Conservation (phyloP, 2,797 vertebrate species). For the Valencia hispanica region DNA sequence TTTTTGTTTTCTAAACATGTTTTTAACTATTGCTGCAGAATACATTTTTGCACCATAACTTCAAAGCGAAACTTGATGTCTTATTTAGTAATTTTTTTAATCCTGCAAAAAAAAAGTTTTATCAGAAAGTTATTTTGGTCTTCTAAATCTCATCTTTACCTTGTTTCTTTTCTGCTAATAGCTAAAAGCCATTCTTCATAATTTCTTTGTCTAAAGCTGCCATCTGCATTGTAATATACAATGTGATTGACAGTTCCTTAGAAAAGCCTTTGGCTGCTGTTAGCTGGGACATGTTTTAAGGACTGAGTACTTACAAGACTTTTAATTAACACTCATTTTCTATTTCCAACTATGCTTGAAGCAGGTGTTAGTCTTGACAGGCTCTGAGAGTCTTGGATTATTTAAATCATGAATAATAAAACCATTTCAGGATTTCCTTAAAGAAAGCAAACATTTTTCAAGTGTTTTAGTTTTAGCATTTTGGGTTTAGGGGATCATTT, state of each 20-base stretch:
- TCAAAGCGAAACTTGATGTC: neutral
- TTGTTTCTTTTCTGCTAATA: neutral
- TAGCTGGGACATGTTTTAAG: neutral
- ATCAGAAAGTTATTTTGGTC: neutral
- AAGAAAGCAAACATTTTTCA: neutral
- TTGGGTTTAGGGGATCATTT: neutral
- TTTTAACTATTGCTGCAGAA: neutral
- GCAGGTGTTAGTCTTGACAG: neutral
- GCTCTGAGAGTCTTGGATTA: neutral
- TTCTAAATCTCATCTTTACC: neutral
- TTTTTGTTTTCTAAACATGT: neutral
- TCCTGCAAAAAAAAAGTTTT: neutral
- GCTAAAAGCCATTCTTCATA: neutral
- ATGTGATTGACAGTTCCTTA: constrained; percentile 2
- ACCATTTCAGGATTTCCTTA: neutral
- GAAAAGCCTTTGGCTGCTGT: neutral
- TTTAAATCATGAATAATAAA: neutral
- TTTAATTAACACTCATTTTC: constrained; percentile 5
- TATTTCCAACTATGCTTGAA: constrained; percentile 7
- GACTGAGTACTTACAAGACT: neutral
- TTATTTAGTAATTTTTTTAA: neutral
- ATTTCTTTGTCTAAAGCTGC: neutral
- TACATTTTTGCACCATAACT: neutral
- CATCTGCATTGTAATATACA: neutral
- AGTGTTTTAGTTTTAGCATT: neutral